Conservation (phyloP, 2,888 invertebrate genomes). For the Drosophila rubida region DNA sequence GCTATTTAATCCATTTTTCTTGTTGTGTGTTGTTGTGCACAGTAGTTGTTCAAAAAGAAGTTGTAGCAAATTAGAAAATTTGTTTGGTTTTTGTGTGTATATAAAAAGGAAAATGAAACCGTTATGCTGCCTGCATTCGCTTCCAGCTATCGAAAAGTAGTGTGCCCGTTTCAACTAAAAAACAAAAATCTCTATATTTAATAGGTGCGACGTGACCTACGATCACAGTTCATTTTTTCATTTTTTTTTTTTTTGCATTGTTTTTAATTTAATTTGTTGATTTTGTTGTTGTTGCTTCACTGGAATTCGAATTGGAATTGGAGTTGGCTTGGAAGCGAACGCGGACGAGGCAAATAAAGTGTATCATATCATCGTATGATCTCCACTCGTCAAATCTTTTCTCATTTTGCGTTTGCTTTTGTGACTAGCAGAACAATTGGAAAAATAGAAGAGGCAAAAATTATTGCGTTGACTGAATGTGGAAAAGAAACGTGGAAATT, state of each 20-base stretch:
- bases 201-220: constrained; percentile 25
- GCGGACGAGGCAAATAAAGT: constrained; percentile 1
- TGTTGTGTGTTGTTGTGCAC: constrained; percentile 23
- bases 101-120: constrained; percentile 45
- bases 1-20: constrained; percentile 46
- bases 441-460: background rate
- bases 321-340: background rate
- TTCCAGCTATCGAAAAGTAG: background rate
- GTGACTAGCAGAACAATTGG: constrained; percentile 33
- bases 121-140: constrained; percentile 27
- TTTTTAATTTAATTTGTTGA: background rate
- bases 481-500: constrained; percentile 13
- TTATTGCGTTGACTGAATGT: background rate
- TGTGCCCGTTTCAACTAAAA: constrained; percentile 17
- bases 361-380: no score
- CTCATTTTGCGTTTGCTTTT: constrained; percentile 3
- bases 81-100: constrained; percentile 17
- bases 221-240: constrained; percentile 12
- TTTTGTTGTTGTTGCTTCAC: constrained; percentile 8
- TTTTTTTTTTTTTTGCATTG: background rate
- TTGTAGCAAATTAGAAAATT: constrained; percentile 31
- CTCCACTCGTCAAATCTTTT: constrained; percentile 3
- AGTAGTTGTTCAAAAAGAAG: constrained; percentile 11
- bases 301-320: constrained; percentile 9
- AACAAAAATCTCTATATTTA: constrained; percentile 2